These are phyloP conservation scores for Diadophis punctatus DNA, from an alignment of 2,113 vertebrate species.

Conservation along the genomic window DNA sequence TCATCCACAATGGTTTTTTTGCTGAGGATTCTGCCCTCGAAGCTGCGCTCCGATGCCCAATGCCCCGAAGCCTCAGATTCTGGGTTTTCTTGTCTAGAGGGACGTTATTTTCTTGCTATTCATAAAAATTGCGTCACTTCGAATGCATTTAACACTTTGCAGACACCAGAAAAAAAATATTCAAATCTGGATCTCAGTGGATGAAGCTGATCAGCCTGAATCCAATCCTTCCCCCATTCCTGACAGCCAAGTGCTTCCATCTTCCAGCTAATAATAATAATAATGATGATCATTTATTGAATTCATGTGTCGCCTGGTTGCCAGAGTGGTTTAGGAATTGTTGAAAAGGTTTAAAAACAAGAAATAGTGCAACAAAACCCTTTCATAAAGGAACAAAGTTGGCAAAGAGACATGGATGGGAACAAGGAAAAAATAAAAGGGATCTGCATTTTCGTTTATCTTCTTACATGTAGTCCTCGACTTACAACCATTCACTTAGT, in stretches of 20 bases:
- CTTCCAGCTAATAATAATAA: not conserved
- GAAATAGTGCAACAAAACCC: not conserved
- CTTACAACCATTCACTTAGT: not conserved
- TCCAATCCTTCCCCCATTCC: not conserved
- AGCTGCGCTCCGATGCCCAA: not conserved
- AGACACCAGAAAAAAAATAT: not conserved
- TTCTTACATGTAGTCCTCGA: not conserved
- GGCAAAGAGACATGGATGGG: not conserved
- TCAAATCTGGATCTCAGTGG: not conserved
- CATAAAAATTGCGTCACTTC: not conserved
- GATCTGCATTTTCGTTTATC: rapidly evolving
- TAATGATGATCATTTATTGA: not conserved
- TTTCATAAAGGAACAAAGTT: not conserved
- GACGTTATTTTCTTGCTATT: not conserved
- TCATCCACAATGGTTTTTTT: not conserved
- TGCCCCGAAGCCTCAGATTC: not conserved
- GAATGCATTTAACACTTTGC: not conserved
- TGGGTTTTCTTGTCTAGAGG: not conserved
- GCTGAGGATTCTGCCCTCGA: not conserved
- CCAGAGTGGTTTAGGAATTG: not conserved
- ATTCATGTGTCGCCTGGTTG: not conserved
- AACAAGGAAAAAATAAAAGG: not conserved
- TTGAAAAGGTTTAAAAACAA: not conserved
- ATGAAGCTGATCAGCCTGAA: not conserved
- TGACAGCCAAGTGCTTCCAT: not conserved